phyloP scores from a whole-genome alignment of 2,797 vertebrate species.

The Hippopotamyrus pictus region DNA sequence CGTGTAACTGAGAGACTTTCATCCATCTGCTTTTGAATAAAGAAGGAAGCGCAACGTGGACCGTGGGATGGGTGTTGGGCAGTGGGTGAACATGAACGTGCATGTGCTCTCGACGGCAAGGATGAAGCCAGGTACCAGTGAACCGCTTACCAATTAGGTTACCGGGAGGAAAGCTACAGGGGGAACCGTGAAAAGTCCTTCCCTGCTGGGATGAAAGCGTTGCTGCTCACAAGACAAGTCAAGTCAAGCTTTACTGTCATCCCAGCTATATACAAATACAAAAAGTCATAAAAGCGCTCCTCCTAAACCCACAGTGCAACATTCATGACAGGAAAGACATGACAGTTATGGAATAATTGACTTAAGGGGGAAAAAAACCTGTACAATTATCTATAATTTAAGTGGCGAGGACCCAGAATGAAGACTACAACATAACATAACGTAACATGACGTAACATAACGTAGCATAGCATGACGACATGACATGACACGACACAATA shows the following conservation, averaged over 20 bases:
- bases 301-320: neutral
- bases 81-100: neutral
- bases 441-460: neutral
- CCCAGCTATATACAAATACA: neutral
- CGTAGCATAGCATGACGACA: neutral
- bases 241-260: neutral
- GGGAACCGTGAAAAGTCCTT: no score
- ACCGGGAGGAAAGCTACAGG: neutral
- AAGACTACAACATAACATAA: neutral
- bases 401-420: neutral
- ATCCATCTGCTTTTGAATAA: neutral
- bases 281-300: neutral
- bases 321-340: neutral
- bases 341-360: neutral
- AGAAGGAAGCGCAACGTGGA: neutral
- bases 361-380: neutral
- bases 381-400: neutral
- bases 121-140: neutral
- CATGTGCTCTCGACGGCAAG: neutral
- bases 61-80: neutral
- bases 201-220: neutral
- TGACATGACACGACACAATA: neutral
- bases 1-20: neutral
- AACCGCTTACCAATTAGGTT: neutral
- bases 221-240: neutral